phyloP scores from a whole-genome alignment of 1,140 invertebrate species.

The Zaprionus lachaisei region DNA sequence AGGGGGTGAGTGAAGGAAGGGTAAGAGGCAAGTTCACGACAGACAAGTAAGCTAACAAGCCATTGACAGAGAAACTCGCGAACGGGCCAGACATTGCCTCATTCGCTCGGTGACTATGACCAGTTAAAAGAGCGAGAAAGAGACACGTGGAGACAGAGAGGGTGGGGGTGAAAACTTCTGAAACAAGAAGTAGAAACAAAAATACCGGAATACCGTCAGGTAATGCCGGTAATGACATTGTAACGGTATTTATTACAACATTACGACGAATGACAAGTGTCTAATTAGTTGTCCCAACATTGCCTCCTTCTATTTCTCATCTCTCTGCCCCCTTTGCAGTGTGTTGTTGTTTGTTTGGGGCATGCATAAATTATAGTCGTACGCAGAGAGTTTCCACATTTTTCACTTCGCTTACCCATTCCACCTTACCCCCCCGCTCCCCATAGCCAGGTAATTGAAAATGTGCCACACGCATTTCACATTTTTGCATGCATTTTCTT shows the following conservation, averaged over 20 bases:
- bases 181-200: conserved; percentile 13
- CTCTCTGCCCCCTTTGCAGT: not conserved
- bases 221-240: conserved; percentile 81
- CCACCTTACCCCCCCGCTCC: not conserved
- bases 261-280: conserved; percentile 78
- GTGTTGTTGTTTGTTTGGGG: conserved; percentile 33
- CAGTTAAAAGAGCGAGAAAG: conserved; percentile 28
- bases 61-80: conserved; percentile 56
- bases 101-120: conserved; percentile 35
- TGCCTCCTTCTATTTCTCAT: not conserved
- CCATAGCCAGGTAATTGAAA: conserved; percentile 24
- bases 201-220: conserved; percentile 59
- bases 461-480: conserved; percentile 15
- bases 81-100: conserved; percentile 29
- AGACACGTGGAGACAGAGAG: not conserved
- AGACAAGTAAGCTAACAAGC: conserved; percentile 77
- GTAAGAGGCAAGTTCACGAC: conserved; percentile 5
- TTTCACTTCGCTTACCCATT: not conserved
- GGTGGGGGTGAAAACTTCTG: not conserved
- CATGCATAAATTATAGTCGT: conserved; percentile 35
- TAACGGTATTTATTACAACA: conserved; percentile 83
- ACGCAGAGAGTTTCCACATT: conserved; percentile 16
- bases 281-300: conserved; percentile 76
- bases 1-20: not conserved
- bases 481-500: conserved; percentile 11